These are phyloP conservation scores for Circaetus gallicus DNA, from an alignment of 2,113 vertebrate genomes.

Conservation along the genomic window DNA sequence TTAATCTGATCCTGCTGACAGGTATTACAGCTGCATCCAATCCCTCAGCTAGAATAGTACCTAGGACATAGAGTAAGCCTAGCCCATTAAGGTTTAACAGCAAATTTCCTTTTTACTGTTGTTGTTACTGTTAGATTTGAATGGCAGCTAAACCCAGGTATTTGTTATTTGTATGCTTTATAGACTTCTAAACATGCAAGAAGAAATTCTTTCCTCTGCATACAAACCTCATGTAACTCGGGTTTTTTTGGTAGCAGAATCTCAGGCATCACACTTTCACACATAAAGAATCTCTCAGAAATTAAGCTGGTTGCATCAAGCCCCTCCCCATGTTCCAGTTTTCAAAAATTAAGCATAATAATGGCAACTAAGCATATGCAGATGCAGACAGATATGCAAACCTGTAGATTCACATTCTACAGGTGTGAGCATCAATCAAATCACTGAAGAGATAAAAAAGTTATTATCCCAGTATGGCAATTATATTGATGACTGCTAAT, in stretches of 20 bases:
- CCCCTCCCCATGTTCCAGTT: accelerated
- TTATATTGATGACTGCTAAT: not conserved
- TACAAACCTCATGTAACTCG: not conserved
- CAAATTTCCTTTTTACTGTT: not conserved
- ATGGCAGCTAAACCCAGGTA: not conserved
- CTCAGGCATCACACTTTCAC: not conserved
- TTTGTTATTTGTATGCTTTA: not conserved
- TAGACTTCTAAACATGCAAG: not conserved
- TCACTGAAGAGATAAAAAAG: not conserved
- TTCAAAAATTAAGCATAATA: not conserved
- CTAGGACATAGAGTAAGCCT: not conserved
- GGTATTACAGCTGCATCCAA: not conserved
- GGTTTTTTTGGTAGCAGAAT: not conserved
- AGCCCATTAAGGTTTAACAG: not conserved
- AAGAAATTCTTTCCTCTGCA: not conserved
- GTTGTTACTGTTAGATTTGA: not conserved
- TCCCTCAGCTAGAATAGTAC: not conserved
- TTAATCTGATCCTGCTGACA: not conserved
- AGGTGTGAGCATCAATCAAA: not conserved
- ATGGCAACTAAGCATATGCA: not conserved
- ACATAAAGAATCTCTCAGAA: not conserved
- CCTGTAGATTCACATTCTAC: not conserved
- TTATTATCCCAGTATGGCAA: not conserved
- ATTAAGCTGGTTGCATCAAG: not conserved
- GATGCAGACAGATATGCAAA: not conserved